Evolutionary conservation across 2,888 invertebrate species (phyloP).

Genomic region (Apamea sordens): DNA sequence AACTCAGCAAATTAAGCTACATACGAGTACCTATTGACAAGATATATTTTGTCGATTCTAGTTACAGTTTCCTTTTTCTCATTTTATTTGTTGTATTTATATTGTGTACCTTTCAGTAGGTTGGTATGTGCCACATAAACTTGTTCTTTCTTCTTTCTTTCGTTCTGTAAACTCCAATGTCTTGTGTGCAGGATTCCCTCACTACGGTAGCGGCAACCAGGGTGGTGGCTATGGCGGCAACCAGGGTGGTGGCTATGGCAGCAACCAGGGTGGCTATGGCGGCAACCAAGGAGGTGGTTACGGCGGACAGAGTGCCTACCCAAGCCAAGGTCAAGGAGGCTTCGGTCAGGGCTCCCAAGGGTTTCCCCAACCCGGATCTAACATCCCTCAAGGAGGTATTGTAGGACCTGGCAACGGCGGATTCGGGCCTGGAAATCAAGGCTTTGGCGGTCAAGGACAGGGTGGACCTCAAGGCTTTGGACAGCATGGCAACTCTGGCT

Average conservation of each 20-base stretch:
- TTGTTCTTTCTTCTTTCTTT: neutral
- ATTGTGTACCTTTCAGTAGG: neutral
- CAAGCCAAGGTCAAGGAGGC: conserved; percentile 18
- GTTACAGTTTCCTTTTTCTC: neutral
- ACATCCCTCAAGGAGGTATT: conserved; percentile 46
- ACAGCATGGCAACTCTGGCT: conserved; percentile 8
- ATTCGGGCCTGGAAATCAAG: conserved; percentile 29
- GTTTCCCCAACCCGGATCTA: conserved; percentile 42
- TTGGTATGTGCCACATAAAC: neutral
- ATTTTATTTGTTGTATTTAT: neutral
- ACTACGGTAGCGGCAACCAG: conserved; percentile 27
- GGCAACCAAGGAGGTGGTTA: conserved; percentile 40
- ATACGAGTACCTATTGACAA: no score
- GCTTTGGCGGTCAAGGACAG: conserved; percentile 19
- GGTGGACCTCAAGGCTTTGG: conserved; percentile 35
- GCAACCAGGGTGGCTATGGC: conserved; percentile 36
- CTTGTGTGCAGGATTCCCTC: conserved; percentile 39
- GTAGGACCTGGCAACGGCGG: conserved; percentile 42
- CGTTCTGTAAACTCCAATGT: neutral
- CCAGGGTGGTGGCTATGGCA: conserved; percentile 14
- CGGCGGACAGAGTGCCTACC: conserved; percentile 13
- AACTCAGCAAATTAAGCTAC: no score
- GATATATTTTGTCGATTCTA: no score
- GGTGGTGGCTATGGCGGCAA: conserved; percentile 28
- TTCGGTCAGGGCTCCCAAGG: conserved; percentile 55